Conservation (phyloP, 2,797 vertebrate species). For the Lophotriccus pileatus region DNA sequence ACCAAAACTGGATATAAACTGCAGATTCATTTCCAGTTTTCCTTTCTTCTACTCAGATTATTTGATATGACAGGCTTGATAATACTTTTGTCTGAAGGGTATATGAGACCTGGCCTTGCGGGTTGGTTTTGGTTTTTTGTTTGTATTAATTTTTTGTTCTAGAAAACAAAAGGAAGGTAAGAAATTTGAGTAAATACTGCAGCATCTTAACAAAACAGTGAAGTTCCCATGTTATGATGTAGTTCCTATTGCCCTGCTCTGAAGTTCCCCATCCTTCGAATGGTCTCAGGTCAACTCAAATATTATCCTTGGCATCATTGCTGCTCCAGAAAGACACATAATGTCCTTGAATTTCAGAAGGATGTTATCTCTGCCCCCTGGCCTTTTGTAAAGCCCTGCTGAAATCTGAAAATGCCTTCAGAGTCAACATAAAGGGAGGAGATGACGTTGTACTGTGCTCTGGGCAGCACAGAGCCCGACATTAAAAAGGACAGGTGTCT, state of each 20-base stretch:
- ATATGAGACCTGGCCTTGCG: neutral
- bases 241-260: neutral
- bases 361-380: neutral
- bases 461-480: neutral
- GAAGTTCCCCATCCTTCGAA: neutral
- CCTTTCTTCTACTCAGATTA: neutral
- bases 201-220: neutral
- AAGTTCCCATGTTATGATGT: neutral
- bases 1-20: neutral
- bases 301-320: constrained; percentile 31
- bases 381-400: constrained; percentile 5
- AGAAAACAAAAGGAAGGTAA: neutral
- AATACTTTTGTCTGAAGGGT: neutral
- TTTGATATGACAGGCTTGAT: neutral
- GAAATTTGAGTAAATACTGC: neutral
- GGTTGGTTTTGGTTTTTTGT: neutral
- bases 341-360: constrained; percentile 38
- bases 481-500: neutral
- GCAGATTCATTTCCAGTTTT: constrained; percentile 12
- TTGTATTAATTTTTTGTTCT: neutral
- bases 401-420: constrained; percentile 30
- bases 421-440: constrained; percentile 16
- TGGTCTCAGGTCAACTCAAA: neutral
- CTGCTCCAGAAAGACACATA: neutral
- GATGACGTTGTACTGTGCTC: neutral